Conservation (phyloP, 1,140 invertebrate genomes). For the Batillaria attramentaria region DNA sequence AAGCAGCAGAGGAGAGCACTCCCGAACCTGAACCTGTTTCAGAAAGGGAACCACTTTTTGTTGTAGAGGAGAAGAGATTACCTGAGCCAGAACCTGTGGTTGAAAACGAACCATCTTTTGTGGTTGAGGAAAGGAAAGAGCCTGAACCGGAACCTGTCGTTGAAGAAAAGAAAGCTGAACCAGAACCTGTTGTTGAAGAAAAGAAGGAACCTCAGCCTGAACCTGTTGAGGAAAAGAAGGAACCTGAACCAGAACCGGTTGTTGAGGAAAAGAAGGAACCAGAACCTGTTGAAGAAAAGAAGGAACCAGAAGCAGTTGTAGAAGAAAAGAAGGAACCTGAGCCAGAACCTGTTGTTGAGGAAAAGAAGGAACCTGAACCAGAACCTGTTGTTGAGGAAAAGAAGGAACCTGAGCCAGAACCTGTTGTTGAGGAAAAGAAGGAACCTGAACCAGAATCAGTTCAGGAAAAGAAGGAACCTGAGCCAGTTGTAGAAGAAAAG, state of each 20-base stretch:
- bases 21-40: too few relatives aligned
- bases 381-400: constrained; percentile 9
- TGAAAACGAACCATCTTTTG: constrained; percentile 79
- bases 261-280: constrained; percentile 28
- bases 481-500: constrained; percentile 26
- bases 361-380: too few relatives aligned
- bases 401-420: too few relatives aligned
- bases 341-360: constrained; percentile 9
- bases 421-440: constrained; percentile 19
- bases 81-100: constrained; percentile 2
- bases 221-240: constrained; percentile 7
- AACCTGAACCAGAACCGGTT: constrained; percentile 14
- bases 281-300: not conserved
- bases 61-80: not conserved
- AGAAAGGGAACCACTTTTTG: too few relatives aligned
- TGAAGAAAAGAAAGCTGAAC: constrained; percentile 18
- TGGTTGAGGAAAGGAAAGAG: constrained; percentile 14
- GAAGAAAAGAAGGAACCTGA: constrained; percentile 82
- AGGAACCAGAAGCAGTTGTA: constrained; percentile 22
- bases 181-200: constrained; percentile 78
- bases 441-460: constrained; percentile 61
- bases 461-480: constrained; percentile 77
- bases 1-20: not conserved
- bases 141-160: not conserved
- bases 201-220: constrained; percentile 21